A percentile compares a stretch with the other conserved stretches of the same genome.
phyloP scores from a whole-genome alignment of 2,888 invertebrate genomes.

The Limnephilus marmoratus region DNA sequence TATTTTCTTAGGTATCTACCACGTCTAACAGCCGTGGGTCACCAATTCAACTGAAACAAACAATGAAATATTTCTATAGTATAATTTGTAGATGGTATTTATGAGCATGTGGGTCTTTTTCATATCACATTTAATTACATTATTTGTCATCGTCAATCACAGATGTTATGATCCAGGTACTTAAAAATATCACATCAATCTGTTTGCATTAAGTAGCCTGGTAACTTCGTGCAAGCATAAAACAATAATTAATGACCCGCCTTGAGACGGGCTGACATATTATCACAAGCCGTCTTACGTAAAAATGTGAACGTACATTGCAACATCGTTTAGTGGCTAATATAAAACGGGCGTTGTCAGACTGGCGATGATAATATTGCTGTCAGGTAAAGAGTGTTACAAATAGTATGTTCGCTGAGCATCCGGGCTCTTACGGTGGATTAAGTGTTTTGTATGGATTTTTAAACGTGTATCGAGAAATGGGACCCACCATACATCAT shows the following conservation, averaged over 20 bases:
- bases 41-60: not conserved
- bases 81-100: not conserved
- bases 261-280: constrained; percentile 27
- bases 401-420: constrained; percentile 26
- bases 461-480: constrained; percentile 51
- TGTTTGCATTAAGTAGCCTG: not conserved
- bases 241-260: constrained; percentile 5
- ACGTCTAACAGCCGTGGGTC: too few relatives aligned
- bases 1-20: not conserved
- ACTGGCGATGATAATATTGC: constrained; percentile 36
- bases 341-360: constrained; percentile 38
- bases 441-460: constrained; percentile 44
- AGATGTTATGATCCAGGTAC: not conserved
- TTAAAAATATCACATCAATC: not conserved
- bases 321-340: constrained; percentile 15
- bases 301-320: not conserved
- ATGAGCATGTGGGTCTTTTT: not conserved
- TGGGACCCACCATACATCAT: constrained; percentile 62
- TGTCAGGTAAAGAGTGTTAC: constrained; percentile 43
- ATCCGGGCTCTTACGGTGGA: constrained; percentile 37
- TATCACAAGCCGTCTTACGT: constrained; percentile 33
- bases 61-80: too few relatives aligned
- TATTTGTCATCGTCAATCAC: not conserved
- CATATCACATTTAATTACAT: not conserved
- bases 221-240: not conserved